A percentile compares a stretch with the other conserved stretches of the same genome.
Conservation (phyloP, 2,888 invertebrate species). For the Labia minor region DNA sequence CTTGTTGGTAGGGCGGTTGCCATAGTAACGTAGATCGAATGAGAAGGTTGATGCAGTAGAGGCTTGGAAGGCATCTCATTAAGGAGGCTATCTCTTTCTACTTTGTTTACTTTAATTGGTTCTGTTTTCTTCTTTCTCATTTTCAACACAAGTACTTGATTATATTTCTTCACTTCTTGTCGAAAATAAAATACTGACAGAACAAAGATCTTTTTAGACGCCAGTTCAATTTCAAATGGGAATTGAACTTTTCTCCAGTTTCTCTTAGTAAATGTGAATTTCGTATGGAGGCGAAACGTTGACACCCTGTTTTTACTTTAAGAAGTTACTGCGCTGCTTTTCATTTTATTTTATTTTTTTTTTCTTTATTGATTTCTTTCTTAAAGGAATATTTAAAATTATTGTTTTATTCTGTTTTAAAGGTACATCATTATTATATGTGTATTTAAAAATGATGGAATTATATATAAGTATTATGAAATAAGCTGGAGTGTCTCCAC, state of each 20-base stretch:
- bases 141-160: neutral
- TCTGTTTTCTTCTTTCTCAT: neutral
- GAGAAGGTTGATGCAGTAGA: neutral
- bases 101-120: slow-evolving; percentile 7
- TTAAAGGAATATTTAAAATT: too few relatives aligned
- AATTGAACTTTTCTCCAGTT: neutral
- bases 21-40: neutral
- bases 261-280: too few relatives aligned
- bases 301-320: too few relatives aligned
- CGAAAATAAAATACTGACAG: neutral
- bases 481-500: too few relatives aligned
- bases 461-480: too few relatives aligned
- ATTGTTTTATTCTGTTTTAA: too few relatives aligned
- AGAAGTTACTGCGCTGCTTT: too few relatives aligned
- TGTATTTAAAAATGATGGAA: too few relatives aligned
- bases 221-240: neutral
- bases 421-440: too few relatives aligned
- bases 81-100: slow-evolving; percentile 1
- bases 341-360: too few relatives aligned
- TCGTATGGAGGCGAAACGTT: too few relatives aligned
- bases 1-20: slow-evolving; percentile 7
- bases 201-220: neutral
- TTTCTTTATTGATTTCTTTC: too few relatives aligned
- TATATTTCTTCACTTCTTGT: slow-evolving; percentile 1
- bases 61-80: neutral